These are phyloP conservation scores for Isichthys henryi DNA, from an alignment of 2,113 vertebrate genomes.

Conservation along the genomic window DNA sequence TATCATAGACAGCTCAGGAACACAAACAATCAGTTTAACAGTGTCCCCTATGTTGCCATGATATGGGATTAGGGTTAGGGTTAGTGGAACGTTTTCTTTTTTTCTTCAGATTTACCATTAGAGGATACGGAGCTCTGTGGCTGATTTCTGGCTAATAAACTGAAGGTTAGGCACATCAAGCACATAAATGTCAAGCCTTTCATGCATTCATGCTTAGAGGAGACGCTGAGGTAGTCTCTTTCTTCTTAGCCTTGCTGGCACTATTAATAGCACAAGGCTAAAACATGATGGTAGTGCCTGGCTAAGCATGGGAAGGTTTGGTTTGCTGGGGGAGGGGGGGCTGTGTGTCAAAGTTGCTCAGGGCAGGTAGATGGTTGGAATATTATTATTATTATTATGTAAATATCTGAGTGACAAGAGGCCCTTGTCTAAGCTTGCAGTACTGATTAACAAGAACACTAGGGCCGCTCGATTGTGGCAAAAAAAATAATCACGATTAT, in stretches of 20 bases:
- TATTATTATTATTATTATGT: background rate
- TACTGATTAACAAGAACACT: background rate
- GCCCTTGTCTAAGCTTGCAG: background rate
- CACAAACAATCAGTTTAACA: background rate
- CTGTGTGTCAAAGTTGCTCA: background rate
- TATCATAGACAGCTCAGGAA: background rate
- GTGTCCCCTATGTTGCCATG: background rate
- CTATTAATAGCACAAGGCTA: conserved; percentile 5
- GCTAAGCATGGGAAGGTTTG: background rate
- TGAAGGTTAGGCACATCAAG: background rate
- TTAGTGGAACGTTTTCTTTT: background rate
- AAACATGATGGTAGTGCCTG: background rate
- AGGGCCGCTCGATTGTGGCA: background rate
- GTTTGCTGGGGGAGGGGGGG: background rate
- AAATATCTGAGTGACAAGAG: background rate
- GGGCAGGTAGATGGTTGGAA: background rate
- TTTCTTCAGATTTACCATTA: background rate
- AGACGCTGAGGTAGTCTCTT: background rate
- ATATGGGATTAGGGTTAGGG: background rate
- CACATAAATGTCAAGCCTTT: background rate
- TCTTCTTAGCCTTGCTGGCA: background rate
- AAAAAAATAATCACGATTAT: background rate
- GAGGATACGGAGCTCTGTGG: background rate
- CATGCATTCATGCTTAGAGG: background rate
- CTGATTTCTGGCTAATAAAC: background rate